phyloP scores from a whole-genome alignment of 2,797 vertebrate genomes.

The Hipposideros larvatus region DNA sequence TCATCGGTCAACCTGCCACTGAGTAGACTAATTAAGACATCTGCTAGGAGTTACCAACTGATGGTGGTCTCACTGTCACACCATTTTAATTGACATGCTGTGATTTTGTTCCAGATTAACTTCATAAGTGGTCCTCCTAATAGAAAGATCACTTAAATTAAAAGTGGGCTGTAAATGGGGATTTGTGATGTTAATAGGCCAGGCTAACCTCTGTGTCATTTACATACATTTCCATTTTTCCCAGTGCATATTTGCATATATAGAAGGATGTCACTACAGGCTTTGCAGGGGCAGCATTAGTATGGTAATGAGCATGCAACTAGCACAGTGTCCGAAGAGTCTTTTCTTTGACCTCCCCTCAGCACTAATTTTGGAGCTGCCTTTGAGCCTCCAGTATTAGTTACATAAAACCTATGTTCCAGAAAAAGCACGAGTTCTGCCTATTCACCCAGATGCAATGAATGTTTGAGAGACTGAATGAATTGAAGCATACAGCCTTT shows the following conservation, averaged over 20 bases:
- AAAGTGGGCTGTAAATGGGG: conserved; percentile 80
- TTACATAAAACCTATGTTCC: conserved; percentile 40
- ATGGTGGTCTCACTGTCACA: conserved; percentile 74
- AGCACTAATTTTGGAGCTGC: conserved; percentile 56
- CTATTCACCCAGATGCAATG: conserved; percentile 35
- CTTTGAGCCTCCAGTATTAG: conserved; percentile 38
- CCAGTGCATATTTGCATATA: conserved; percentile 77
- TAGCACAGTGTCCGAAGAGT: conserved; percentile 78
- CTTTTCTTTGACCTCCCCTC: conserved; percentile 76
- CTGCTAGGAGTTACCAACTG: conserved; percentile 77
- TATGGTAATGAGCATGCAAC: conserved; percentile 77
- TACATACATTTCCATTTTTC: conserved; percentile 82
- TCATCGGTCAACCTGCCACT: conserved; percentile 35
- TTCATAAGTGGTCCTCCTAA: conserved; percentile 81
- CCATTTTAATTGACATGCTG: conserved; percentile 82
- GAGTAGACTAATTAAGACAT: conserved; percentile 82
- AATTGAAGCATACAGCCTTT: not conserved
- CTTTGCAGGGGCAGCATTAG: conserved; percentile 70
- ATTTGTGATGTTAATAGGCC: conserved; percentile 82
- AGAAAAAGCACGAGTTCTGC: not conserved
- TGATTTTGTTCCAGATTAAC: conserved; percentile 84
- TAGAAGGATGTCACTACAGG: conserved; percentile 71
- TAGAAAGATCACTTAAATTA: conserved; percentile 82
- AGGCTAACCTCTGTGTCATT: conserved; percentile 80
- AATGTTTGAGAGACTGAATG: conserved; percentile 31